Percentiles rank a stretch among this genome's conserved stretches.
phyloP scores from a whole-genome alignment of 2,113 vertebrate genomes.

The Bubalus kerabau region DNA sequence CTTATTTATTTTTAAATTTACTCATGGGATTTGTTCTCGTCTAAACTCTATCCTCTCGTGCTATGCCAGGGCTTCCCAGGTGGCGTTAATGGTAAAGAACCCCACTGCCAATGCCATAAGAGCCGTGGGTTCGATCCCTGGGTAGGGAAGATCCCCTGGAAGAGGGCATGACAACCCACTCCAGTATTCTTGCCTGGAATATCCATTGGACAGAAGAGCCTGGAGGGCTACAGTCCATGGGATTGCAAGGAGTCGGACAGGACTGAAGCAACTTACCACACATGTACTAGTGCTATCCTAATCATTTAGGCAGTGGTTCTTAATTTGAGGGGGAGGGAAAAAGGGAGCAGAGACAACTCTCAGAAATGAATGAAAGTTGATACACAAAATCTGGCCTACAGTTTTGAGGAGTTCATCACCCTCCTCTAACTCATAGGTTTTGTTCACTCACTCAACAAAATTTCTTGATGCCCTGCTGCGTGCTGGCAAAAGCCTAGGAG shows the following conservation, averaged over 20 bases:
- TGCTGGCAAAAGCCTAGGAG: not conserved
- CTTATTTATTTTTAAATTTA: not conserved
- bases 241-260: not conserved
- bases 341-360: not conserved
- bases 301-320: not conserved
- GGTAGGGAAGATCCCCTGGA: not conserved
- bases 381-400: not conserved
- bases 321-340: not conserved
- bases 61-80: not conserved
- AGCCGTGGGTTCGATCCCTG: fast-evolving
- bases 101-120: not conserved
- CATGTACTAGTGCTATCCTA: not conserved
- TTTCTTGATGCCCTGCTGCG: not conserved
- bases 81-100: not conserved
- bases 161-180: not conserved
- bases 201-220: not conserved
- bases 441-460: not conserved
- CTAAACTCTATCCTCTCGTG: not conserved
- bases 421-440: not conserved
- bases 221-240: not conserved
- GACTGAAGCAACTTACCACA: not conserved
- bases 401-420: not conserved
- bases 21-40: not conserved
- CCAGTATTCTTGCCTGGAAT: not conserved
- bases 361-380: not conserved